Percentiles rank a stretch among this genome's conserved stretches.
These are phyloP conservation scores for Ptilonorhynchus violaceus DNA, from an alignment of 2,113 vertebrate genomes.

Conservation along the genomic window DNA sequence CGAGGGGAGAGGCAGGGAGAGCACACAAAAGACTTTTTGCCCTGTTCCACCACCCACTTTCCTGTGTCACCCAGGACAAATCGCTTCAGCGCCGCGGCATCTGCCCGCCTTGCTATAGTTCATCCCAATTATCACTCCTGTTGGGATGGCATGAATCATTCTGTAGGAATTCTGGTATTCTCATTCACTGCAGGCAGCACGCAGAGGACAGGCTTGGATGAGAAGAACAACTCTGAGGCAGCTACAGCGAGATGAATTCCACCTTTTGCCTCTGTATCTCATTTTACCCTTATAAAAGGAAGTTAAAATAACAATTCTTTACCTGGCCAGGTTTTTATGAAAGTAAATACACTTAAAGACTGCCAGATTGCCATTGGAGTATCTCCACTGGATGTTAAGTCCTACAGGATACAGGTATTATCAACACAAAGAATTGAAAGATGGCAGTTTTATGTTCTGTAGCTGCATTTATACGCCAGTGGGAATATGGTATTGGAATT, in stretches of 20 bases:
- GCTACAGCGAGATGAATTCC: background rate
- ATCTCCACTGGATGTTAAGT: background rate
- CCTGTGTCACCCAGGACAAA: background rate
- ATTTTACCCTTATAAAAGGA: background rate
- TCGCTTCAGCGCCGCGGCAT: background rate
- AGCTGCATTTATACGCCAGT: background rate
- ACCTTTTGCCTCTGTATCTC: background rate
- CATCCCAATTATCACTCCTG: background rate
- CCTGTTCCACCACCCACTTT: background rate
- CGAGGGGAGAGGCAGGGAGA: background rate
- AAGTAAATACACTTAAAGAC: background rate
- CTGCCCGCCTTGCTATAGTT: background rate
- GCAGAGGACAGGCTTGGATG: background rate
- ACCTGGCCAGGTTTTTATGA: background rate
- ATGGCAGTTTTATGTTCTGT: background rate
- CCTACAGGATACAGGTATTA: background rate
- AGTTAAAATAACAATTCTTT: background rate
- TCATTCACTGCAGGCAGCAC: background rate
- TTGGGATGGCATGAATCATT: background rate
- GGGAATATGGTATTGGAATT: background rate
- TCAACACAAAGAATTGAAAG: background rate
- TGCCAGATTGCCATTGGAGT: background rate
- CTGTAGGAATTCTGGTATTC: background rate
- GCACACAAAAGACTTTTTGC: background rate
- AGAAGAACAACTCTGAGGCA: background rate